Percentiles rank a stretch among this genome's conserved stretches.
Evolutionary conservation across 2,113 vertebrate genomes (phyloP).

Genomic region (Esox niger): DNA sequence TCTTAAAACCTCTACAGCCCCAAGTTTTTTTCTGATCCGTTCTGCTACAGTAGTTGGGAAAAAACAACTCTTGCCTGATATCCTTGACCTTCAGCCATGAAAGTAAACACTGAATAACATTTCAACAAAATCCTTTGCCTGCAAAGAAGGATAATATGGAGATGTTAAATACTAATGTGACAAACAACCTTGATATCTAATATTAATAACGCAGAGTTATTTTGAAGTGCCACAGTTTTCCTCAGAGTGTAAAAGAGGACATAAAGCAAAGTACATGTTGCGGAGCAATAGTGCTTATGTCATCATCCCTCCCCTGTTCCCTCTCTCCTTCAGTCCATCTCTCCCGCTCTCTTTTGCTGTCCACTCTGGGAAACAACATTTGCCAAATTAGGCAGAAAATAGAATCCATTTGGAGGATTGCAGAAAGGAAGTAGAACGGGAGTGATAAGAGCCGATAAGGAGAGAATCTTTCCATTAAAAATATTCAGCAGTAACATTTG

Average conservation of each 20-base stretch:
- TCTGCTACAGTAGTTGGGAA: too few relatives aligned
- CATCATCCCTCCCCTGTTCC: slow-evolving; percentile 28
- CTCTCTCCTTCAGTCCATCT: slow-evolving; percentile 23
- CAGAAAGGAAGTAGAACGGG: not conserved
- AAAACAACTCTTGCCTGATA: too few relatives aligned
- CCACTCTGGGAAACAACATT: slow-evolving; percentile 48
- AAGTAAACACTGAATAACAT: too few relatives aligned
- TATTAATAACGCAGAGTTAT: not conserved
- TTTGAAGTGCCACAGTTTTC: not conserved
- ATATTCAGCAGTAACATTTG: slow-evolving; percentile 5
- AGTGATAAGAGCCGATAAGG: slow-evolving; percentile 1
- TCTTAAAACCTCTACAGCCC: not conserved
- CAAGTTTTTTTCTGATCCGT: too few relatives aligned
- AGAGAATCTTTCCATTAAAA: slow-evolving; percentile 5
- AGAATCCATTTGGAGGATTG: slow-evolving; percentile 55
- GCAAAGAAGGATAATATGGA: not conserved
- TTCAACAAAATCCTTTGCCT: not conserved
- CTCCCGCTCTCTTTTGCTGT: slow-evolving; percentile 26
- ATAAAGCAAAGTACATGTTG: not conserved
- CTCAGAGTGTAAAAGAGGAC: not conserved
- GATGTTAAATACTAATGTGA: not conserved
- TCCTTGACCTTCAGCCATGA: not conserved
- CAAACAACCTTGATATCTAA: not conserved
- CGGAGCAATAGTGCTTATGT: slow-evolving; percentile 13
- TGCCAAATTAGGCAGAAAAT: slow-evolving; percentile 65